Evolutionary conservation across 2,113 vertebrate species (phyloP).

Genomic region (Scomber scombrus): DNA sequence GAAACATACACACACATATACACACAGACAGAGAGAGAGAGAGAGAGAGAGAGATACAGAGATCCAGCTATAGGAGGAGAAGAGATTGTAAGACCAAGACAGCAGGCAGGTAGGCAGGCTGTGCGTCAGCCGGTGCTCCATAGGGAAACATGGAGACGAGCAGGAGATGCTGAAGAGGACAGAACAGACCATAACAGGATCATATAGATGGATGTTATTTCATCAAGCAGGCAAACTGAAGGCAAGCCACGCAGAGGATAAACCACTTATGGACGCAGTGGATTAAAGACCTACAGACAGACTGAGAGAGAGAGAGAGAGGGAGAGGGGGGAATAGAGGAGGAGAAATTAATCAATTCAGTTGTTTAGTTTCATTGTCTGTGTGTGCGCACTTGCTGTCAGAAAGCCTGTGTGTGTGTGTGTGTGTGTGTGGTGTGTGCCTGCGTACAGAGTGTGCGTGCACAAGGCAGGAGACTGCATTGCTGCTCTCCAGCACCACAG

Average conservation of each 20-base stretch:
- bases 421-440: constrained; percentile 36
- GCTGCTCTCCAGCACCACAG: constrained; percentile 65
- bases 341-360: constrained; percentile 68
- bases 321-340: constrained; percentile 33
- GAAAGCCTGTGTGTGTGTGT: constrained; percentile 38
- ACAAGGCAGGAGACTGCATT: constrained; percentile 73
- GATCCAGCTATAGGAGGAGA: constrained; percentile 68
- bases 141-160: constrained; percentile 73
- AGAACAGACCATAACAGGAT: constrained; percentile 56
- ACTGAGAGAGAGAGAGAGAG: constrained; percentile 56
- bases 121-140: constrained; percentile 75
- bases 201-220: constrained; percentile 74
- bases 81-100: constrained; percentile 64
- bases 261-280: constrained; percentile 83
- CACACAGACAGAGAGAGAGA: constrained; percentile 42
- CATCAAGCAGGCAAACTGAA: constrained; percentile 68
- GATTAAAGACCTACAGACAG: constrained; percentile 79
- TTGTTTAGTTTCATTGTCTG: constrained; percentile 74
- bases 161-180: constrained; percentile 74
- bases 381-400: constrained; percentile 68
- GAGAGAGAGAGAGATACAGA: constrained; percentile 46
- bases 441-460: constrained; percentile 43
- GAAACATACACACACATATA: constrained; percentile 1
- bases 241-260: constrained; percentile 74
- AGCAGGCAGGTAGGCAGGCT: constrained; percentile 62